Evolutionary conservation across 2,888 invertebrate species (phyloP).

Genomic region (Hydrotaea diabolus): DNA sequence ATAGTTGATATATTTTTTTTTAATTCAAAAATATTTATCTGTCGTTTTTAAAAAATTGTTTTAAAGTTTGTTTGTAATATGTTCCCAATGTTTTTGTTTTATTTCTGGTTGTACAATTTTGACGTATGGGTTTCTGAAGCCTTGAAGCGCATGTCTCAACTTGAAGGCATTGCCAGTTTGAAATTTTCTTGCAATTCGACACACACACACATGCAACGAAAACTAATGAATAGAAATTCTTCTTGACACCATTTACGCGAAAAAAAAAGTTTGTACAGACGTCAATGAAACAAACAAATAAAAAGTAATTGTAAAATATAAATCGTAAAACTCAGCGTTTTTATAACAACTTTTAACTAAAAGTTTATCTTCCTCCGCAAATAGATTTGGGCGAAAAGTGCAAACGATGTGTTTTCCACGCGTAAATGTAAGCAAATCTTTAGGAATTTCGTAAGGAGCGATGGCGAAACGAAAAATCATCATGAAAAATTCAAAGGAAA

Average conservation of each 20-base stretch:
- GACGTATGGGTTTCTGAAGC: background rate
- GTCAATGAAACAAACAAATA: conserved; percentile 41
- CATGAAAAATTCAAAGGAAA: conserved; percentile 48
- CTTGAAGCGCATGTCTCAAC: conserved; percentile 44
- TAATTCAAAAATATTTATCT: background rate
- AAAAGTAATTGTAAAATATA: conserved; percentile 7
- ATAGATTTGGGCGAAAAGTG: conserved; percentile 12
- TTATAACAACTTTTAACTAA: too few relatives aligned
- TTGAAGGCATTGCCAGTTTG: conserved; percentile 51
- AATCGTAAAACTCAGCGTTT: background rate
- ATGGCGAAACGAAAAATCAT: background rate
- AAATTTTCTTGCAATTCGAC: conserved; percentile 21
- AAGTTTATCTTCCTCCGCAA: too few relatives aligned
- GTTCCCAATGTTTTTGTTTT: background rate
- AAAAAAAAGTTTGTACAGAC: conserved; percentile 58
- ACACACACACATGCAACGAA: background rate
- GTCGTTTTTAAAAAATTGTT: background rate
- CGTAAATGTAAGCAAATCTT: conserved; percentile 52
- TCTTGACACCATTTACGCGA: conserved; percentile 66
- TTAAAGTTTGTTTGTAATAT: background rate
- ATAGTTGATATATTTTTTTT: too few relatives aligned
- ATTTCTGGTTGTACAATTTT: too few relatives aligned
- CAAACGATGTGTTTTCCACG: conserved; percentile 48
- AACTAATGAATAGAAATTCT: conserved; percentile 64
- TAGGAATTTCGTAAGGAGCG: conserved; percentile 20